These are phyloP conservation scores for Oscheius sp. DNA, from an alignment of 1,140 invertebrate species.

Conservation along the genomic window DNA sequence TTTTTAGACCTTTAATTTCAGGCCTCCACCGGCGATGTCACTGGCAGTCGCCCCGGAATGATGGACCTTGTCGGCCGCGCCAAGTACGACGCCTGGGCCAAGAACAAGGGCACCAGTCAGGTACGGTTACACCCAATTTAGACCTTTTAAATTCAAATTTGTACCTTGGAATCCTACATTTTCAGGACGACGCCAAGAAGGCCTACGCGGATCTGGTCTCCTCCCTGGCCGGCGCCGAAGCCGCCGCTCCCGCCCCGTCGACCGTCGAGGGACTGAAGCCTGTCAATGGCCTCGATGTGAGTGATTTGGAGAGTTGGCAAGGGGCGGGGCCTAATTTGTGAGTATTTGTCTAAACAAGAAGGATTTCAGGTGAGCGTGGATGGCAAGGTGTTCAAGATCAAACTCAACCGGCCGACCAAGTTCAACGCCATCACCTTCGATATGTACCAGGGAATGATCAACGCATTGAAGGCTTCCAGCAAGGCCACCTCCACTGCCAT, in stretches of 20 bases:
- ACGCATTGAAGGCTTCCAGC: conserved; percentile 71
- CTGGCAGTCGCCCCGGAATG: conserved; percentile 67
- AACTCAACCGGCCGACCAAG: conserved; percentile 72
- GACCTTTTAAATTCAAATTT: conserved; percentile 10
- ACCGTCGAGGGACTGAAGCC: conserved; percentile 40
- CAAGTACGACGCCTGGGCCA: conserved; percentile 70
- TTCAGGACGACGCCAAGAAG: conserved; percentile 62
- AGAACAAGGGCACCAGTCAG: conserved; percentile 36
- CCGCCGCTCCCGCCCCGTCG: conserved; percentile 17
- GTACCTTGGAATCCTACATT: background rate
- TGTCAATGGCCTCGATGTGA: conserved; percentile 59
- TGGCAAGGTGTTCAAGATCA: conserved; percentile 69
- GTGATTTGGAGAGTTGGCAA: conserved; percentile 2
- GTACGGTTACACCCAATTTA: background rate
- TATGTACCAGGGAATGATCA: conserved; percentile 72
- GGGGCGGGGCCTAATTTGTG: background rate
- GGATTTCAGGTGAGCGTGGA: conserved; percentile 58
- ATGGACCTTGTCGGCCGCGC: conserved; percentile 69
- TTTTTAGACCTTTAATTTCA: conserved; percentile 58
- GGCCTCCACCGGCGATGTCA: conserved; percentile 66
- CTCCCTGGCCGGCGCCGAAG: conserved; percentile 47
- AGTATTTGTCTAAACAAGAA: conserved; percentile 24
- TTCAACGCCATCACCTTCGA: conserved; percentile 75
- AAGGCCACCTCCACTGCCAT: conserved; percentile 69
- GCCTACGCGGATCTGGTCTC: conserved; percentile 59